Evolutionary conservation across 2,888 invertebrate genomes (phyloP).

Genomic region (Ephialtes manifestator): DNA sequence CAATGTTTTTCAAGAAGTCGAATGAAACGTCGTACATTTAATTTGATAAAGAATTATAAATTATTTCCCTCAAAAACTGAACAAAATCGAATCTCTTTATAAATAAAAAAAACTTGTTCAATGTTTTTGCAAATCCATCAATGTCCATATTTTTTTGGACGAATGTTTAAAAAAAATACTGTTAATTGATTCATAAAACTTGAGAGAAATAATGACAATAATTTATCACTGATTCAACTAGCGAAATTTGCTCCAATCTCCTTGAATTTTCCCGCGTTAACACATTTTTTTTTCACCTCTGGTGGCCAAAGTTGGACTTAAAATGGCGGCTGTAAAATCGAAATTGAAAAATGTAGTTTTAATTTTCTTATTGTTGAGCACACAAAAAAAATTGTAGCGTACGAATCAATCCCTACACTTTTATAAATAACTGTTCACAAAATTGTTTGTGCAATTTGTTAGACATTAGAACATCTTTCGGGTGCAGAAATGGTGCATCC

Average conservation of each 20-base stretch:
- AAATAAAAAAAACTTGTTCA: too few species aligned
- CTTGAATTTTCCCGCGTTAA: not conserved
- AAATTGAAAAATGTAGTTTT: not conserved
- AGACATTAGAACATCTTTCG: not conserved
- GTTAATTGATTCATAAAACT: too few species aligned
- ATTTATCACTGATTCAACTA: not conserved
- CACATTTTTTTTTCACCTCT: not conserved
- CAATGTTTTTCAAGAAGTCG: too few species aligned
- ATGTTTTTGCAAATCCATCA: too few species aligned
- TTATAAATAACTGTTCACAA: not conserved
- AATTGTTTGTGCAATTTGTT: not conserved
- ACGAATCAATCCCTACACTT: not conserved
- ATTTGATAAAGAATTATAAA: too few species aligned
- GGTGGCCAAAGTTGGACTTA: not conserved
- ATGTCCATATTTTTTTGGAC: too few species aligned
- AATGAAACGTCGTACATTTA: too few species aligned
- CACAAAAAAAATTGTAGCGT: not conserved
- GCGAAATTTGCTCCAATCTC: not conserved
- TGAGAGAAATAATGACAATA: not conserved
- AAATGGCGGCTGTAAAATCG: conserved; percentile 26
- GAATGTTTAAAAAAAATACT: too few species aligned
- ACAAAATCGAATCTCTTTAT: too few species aligned
- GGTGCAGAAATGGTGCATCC: not conserved
- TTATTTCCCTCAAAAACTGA: too few species aligned
- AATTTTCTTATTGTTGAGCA: not conserved